phyloP scores from a whole-genome alignment of 1,140 invertebrate genomes.

The Brachionus calyciflorus region DNA sequence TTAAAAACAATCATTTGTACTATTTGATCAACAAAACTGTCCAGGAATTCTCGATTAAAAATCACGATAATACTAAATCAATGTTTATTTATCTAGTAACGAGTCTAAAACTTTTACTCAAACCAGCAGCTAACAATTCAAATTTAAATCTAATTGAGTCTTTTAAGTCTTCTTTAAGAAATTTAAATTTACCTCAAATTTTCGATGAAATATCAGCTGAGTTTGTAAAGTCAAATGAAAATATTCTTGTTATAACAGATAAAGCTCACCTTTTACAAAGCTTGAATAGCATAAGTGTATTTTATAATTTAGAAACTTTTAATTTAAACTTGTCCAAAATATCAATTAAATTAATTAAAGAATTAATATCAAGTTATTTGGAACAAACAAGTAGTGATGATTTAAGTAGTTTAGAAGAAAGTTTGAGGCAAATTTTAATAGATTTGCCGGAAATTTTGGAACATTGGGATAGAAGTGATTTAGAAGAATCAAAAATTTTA shows the following conservation, averaged over 20 bases:
- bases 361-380: not conserved
- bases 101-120: not conserved
- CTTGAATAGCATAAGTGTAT: not conserved
- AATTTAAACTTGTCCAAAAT: slow-evolving; percentile 16
- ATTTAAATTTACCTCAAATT: not conserved
- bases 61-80: not conserved
- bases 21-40: not conserved
- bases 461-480: not conserved
- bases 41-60: not conserved
- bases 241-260: not conserved
- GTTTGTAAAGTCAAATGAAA: not conserved
- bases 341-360: not conserved
- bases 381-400: not conserved
- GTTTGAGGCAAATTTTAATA: not conserved
- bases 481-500: not conserved
- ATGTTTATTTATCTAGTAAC: slow-evolving; percentile 4
- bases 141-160: not conserved
- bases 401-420: not conserved
- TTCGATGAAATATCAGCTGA: not conserved
- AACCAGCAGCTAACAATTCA: not conserved
- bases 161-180: not conserved
- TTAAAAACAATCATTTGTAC: slow-evolving; percentile 15
- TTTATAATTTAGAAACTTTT: not conserved
- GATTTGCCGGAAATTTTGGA: not conserved
- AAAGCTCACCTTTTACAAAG: not conserved